Conservation (phyloP, 1,140 invertebrate species). For the Sesamia nonagrioides region DNA sequence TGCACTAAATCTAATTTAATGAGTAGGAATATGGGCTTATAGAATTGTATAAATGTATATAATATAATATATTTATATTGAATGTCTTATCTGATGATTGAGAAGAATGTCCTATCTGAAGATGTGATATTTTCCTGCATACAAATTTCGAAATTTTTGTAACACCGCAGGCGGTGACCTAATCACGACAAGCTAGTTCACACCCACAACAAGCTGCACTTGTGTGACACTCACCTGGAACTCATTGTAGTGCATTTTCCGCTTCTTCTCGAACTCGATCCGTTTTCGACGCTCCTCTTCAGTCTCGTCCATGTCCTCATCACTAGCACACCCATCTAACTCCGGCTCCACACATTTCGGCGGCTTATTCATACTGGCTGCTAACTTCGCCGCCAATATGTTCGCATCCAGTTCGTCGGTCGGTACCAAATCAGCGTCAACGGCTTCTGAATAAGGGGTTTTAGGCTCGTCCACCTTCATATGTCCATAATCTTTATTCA, state of each 20-base stretch:
- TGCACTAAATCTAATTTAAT: neutral
- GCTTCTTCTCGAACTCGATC: conserved; percentile 95
- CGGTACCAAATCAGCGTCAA: conserved; percentile 91
- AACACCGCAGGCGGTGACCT: conserved; percentile 40
- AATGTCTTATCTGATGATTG: too few species aligned
- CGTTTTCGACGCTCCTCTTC: conserved; percentile 90
- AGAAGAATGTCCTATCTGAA: too few species aligned
- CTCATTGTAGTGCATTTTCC: conserved; percentile 99
- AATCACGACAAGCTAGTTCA: conserved; percentile 27
- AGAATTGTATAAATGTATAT: too few species aligned
- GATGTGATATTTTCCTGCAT: neutral
- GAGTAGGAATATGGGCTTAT: neutral
- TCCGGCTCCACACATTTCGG: conserved; percentile 74
- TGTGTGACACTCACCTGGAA: conserved; percentile 89
- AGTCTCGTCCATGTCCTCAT: conserved; percentile 89
- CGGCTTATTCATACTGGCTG: conserved; percentile 85
- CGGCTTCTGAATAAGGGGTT: conserved; percentile 95
- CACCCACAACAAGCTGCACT: conserved; percentile 34
- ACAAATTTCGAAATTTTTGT: neutral
- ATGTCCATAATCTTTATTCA: conserved; percentile 99
- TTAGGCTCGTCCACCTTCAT: conserved; percentile 99
- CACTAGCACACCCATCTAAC: conserved; percentile 84
- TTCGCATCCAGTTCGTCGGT: conserved; percentile 93
- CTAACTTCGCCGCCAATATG: conserved; percentile 92
- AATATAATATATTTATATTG: too few species aligned